Base-by-base conservation (phyloP, 2,888 invertebrate genomes). In the Troglohyphantes excavatus region DNA sequence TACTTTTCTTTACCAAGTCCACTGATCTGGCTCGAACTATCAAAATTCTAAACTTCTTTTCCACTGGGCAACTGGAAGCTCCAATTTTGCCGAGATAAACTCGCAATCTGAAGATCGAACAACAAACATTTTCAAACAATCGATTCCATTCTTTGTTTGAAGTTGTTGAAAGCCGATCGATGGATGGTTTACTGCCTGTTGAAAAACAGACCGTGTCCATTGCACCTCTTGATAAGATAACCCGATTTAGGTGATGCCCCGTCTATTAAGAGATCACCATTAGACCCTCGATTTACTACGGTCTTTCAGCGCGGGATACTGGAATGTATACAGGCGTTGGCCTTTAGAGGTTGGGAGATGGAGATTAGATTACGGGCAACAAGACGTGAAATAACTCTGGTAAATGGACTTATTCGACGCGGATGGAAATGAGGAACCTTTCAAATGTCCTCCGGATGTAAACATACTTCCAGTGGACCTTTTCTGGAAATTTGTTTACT, bases 291-390 rank as follows among this genome's bases (percentile, higher is more conserved):
- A 79, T 86, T 86, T 86, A 79, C 46, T 21, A 13, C 17, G 63
- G 27, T 79, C 86, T 79, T 43, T 86, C 79, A 79, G 11, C 86
- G 17, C 9, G 13, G 46, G 46, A 78, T 79, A 86, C 86, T 70
- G 78, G 79, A 61, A 79, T 72, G 86, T 86, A 79, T 78, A 65
- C 72, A 79, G 86, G 86, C 86, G 86, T 86, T 72, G 86, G 79
- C 70, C 72, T 61, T 13, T 39, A 33, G 33, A 33, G 3, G 53
- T 13, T 39, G 13, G 9, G 39, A 39, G 70, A 59, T 19, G 63
- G 17, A 7, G 26, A 72, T 83, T 61, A 63, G 83, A 83, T 72
- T 26, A 46, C 17, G 6, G 1, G n/a, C 13, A 11, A 39, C 39
- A 39, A 0, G 53, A 13, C 9, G 53, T 13, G 17, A n/a, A 53